These are phyloP conservation scores for Tachysurus fulvidraco DNA, from an alignment of 2,113 vertebrate genomes.

Conservation along the genomic window DNA sequence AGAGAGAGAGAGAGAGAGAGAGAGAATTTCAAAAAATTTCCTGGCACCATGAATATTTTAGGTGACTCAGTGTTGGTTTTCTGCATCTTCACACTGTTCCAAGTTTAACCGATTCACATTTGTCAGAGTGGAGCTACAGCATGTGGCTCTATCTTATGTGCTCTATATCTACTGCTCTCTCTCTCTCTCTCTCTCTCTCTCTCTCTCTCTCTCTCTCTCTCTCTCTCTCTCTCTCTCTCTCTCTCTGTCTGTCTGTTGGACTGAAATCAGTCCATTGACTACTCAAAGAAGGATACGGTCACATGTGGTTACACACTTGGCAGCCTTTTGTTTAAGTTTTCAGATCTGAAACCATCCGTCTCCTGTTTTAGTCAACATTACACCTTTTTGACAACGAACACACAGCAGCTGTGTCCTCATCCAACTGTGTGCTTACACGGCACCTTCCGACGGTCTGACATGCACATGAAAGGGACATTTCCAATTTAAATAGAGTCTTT, in stretches of 20 bases:
- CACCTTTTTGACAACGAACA: not conserved
- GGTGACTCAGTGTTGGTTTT: constrained; percentile 34
- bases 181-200: not conserved
- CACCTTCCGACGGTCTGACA: not conserved
- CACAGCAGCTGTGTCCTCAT: constrained; percentile 10
- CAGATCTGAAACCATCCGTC: constrained; percentile 15
- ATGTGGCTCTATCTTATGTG: not conserved
- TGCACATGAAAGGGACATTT: constrained; percentile 31
- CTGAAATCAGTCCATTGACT: not conserved
- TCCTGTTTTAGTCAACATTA: constrained; percentile 26
- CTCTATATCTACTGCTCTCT: constrained; percentile 1
- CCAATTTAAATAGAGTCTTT: constrained; percentile 26
- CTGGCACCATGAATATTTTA: constrained; percentile 24
- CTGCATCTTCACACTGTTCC: constrained; percentile 23
- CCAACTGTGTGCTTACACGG: not conserved
- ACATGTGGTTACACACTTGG: constrained; percentile 22
- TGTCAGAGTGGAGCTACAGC: constrained; percentile 29
- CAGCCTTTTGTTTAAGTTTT: constrained; percentile 29
- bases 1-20: not conserved
- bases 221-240: not conserved
- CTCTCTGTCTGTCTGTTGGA: not conserved
- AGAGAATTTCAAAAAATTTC: constrained; percentile 17
- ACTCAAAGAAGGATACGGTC: constrained; percentile 22
- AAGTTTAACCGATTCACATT: constrained; percentile 37
- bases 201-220: not conserved